Conservation (phyloP, 2,888 invertebrate species). For the Drosophila neonasuta region DNA sequence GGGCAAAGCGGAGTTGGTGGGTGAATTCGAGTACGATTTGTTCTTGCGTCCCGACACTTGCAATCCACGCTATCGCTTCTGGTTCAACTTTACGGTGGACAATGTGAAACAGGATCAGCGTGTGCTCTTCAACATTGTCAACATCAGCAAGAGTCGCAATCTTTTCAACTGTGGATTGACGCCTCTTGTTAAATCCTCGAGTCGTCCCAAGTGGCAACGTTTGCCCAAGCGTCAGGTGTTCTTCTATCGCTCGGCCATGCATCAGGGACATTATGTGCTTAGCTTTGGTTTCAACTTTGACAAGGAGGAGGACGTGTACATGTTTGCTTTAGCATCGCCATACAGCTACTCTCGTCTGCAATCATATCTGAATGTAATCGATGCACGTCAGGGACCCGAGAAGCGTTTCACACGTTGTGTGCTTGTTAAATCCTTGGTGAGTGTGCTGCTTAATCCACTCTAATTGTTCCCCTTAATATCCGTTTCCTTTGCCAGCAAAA, state of each 20-base stretch:
- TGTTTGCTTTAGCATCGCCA: conserved; percentile 96
- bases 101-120: conserved; percentile 96
- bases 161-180: conserved; percentile 95
- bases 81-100: conserved; percentile 99
- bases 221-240: conserved; percentile 92
- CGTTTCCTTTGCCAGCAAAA: conserved; percentile 88
- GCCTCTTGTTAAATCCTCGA: conserved; percentile 95
- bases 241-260: conserved; percentile 94
- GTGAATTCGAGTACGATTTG: conserved; percentile 97
- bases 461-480: not conserved
- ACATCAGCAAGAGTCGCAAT: conserved; percentile 95
- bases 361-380: conserved; percentile 90
- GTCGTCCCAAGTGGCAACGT: conserved; percentile 94
- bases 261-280: conserved; percentile 94
- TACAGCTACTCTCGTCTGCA: conserved; percentile 97
- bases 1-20: conserved; percentile 96
- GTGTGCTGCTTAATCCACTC: not conserved
- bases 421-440: conserved; percentile 86
- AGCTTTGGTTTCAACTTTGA: conserved; percentile 98
- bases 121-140: conserved; percentile 98
- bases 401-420: conserved; percentile 87
- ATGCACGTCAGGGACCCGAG: conserved; percentile 84
- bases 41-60: conserved; percentile 98
- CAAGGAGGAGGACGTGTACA: conserved; percentile 96
- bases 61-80: conserved; percentile 94